Evolutionary conservation across 2,888 invertebrate species (phyloP).

Genomic region (Ypsolopha sequella): DNA sequence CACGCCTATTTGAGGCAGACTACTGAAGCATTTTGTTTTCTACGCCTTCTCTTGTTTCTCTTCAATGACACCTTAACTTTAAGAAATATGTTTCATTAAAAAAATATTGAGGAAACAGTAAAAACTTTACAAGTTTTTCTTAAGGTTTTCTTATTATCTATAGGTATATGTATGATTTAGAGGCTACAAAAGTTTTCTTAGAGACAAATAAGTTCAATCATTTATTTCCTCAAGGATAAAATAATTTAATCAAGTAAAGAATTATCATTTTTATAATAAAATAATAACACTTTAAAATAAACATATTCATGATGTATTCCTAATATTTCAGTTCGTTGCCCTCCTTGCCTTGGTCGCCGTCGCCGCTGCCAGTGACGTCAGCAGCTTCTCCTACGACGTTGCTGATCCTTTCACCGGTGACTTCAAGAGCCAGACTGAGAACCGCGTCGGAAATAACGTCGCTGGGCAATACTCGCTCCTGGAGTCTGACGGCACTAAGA

Average conservation of each 20-base stretch:
- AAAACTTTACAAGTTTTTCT: no score
- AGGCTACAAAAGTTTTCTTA: no score
- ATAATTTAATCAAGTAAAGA: neutral
- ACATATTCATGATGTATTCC: neutral
- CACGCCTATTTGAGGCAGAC: no score
- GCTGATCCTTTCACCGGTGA: conserved; percentile 69
- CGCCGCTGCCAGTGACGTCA: conserved; percentile 24
- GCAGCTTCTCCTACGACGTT: conserved; percentile 68
- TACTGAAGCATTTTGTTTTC: no score
- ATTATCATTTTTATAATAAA: neutral
- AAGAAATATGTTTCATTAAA: no score
- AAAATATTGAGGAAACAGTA: no score
- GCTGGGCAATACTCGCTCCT: conserved; percentile 66
- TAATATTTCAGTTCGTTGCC: conserved; percentile 31
- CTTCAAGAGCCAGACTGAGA: conserved; percentile 65
- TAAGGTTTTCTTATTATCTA: no score
- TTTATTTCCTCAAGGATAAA: neutral
- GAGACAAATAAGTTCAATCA: no score
- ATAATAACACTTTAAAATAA: no score
- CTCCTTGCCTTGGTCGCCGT: conserved; percentile 35
- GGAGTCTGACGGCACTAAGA: conserved; percentile 64
- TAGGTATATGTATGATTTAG: no score
- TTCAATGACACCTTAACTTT: no score
- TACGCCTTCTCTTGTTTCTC: no score
- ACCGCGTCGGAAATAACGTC: conserved; percentile 58